These are phyloP conservation scores for Drosophila phalerata DNA, from an alignment of 2,888 invertebrate species.

Conservation along the genomic window DNA sequence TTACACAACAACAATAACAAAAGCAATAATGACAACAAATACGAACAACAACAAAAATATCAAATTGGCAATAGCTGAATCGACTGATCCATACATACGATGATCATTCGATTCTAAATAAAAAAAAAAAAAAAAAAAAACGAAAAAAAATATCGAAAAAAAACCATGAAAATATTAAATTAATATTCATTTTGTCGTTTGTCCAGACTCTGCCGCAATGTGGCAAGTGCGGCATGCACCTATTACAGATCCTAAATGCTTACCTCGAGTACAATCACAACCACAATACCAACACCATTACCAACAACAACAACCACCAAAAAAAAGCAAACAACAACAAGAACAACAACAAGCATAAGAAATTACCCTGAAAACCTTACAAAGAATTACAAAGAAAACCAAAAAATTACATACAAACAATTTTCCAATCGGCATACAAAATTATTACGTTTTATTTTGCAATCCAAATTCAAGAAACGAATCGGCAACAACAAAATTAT, in stretches of 20 bases:
- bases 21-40: constrained; percentile 2
- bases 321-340: constrained; percentile 12
- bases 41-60: constrained; percentile 5
- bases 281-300: constrained; percentile 22
- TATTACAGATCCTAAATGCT: constrained; percentile 51
- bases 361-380: constrained; percentile 16
- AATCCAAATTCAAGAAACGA: constrained; percentile 62
- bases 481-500: constrained; percentile 83
- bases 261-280: constrained; percentile 39
- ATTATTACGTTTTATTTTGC: constrained; percentile 47
- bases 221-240: constrained; percentile 51
- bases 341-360: constrained; percentile 30
- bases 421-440: constrained; percentile 57
- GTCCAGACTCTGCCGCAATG: constrained; percentile 51
- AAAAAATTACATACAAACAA: constrained; percentile 36
- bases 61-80: constrained; percentile 16
- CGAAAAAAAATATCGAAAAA: no score
- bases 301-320: constrained; percentile 18
- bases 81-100: neutral
- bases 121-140: constrained; percentile 7
- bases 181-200: constrained; percentile 33
- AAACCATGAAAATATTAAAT: neutral
- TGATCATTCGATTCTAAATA: constrained; percentile 10
- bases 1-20: constrained; percentile 12
- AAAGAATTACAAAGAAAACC: neutral